Conservation (phyloP, 2,888 invertebrate species). For the Diabrotica balteata region DNA sequence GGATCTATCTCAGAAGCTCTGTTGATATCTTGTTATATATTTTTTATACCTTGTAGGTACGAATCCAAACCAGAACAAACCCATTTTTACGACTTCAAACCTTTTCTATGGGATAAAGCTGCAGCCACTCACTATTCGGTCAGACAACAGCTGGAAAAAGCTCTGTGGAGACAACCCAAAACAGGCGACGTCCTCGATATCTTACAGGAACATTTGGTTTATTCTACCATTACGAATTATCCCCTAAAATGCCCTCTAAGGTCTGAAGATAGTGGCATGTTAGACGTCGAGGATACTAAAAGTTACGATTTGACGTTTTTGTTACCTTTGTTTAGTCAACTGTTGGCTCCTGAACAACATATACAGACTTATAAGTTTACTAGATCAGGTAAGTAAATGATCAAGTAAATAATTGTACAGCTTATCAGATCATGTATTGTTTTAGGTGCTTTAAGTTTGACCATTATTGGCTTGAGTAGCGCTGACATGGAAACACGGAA, state of each 20-base stretch:
- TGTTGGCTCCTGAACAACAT: conserved; percentile 77
- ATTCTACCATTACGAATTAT: conserved; percentile 73
- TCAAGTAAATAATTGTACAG: too few species aligned
- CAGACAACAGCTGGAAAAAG: conserved; percentile 64
- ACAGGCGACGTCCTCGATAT: conserved; percentile 76
- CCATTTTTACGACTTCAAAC: conserved; percentile 63
- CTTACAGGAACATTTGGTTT: conserved; percentile 70
- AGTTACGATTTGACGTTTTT: conserved; percentile 86
- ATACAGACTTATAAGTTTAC: conserved; percentile 76
- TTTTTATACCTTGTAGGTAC: conserved; percentile 44
- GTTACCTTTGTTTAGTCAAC: conserved; percentile 76
- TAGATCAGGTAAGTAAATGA: conserved; percentile 52
- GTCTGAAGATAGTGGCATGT: conserved; percentile 43
- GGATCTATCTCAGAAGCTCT: too few species aligned
- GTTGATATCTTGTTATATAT: too few species aligned
- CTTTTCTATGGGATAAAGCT: conserved; percentile 84
- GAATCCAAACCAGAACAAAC: conserved; percentile 50
- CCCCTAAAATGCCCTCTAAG: conserved; percentile 59
- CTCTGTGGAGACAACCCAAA: conserved; percentile 75
- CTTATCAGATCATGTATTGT: neutral
- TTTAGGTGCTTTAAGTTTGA: conserved; percentile 72
- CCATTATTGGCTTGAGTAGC: conserved; percentile 75
- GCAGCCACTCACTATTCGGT: conserved; percentile 81
- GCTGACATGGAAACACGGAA: conserved; percentile 71
- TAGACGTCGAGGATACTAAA: conserved; percentile 21